A percentile compares a stretch with the other conserved stretches of the same genome.
Conservation (phyloP, 2,888 invertebrate genomes). For the Calephelis perditalis region DNA sequence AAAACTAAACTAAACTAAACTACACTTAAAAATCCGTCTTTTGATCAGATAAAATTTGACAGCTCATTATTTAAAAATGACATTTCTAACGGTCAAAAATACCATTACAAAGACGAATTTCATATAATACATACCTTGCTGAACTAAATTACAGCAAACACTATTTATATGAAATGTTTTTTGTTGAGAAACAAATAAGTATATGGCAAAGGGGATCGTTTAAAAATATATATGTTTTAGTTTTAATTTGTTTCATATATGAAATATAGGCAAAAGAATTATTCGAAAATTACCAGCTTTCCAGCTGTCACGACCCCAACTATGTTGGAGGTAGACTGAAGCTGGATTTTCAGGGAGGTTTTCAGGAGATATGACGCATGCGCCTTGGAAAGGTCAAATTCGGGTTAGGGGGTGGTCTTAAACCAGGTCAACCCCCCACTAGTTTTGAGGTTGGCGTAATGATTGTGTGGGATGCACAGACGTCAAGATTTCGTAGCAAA, state of each 20-base stretch:
- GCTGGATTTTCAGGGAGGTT: constrained; percentile 41
- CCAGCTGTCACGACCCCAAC: constrained; percentile 32
- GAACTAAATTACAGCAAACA: constrained; percentile 34
- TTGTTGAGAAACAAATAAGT: constrained; percentile 64
- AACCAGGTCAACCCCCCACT: constrained; percentile 46
- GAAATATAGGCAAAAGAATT: constrained; percentile 27
- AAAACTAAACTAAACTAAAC: constrained; percentile 16
- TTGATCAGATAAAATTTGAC: background rate
- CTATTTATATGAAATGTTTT: constrained; percentile 72
- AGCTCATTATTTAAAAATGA: constrained; percentile 8
- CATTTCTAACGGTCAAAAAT: constrained; percentile 18
- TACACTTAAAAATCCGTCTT: constrained; percentile 6
- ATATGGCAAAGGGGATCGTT: constrained; percentile 56
- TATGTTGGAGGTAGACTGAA: constrained; percentile 35
- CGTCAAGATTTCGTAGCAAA: background rate
- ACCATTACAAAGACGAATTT: constrained; percentile 4
- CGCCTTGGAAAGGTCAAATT: constrained; percentile 53
- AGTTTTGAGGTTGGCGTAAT: constrained; percentile 8
- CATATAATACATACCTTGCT: background rate
- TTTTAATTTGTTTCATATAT: constrained; percentile 67
- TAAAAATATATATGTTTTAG: constrained; percentile 39
- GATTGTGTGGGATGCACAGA: constrained; percentile 5
- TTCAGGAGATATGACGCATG: constrained; percentile 45
- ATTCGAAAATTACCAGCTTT: constrained; percentile 32
- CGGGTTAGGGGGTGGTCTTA: constrained; percentile 38